Base-by-base conservation (phyloP, 2,113 vertebrate genomes). In the Acrocephalus kingi region DNA sequence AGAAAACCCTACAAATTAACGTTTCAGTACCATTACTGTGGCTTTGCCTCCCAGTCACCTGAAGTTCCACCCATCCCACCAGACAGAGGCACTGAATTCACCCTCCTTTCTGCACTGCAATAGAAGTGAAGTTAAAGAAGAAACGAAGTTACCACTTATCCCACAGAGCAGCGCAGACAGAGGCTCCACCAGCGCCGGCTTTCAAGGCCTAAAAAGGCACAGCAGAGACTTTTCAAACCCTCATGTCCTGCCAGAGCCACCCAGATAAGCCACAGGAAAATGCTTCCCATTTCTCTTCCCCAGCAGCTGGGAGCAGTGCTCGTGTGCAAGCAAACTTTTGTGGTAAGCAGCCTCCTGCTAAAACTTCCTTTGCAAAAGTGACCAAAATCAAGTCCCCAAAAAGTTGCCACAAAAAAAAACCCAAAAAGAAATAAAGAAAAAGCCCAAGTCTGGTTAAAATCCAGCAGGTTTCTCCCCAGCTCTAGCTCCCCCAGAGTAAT, bases 111-210 rank as follows among this genome's bases (percentile, higher is more conserved):
- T 39, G 20, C 18, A 2, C 35, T 16, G 13, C 0, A 1, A 33
- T 0, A 21, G 6, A 54, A 62, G 23, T 13, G 19, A 68, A 72
- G 28, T 46, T 13, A 43, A 59, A 21, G 41, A 66, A 51, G 20
- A 81, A 91, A 78, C 11, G 4, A 0, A 87, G 45, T 74, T 56
- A 49, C 15, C 41, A 16, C 23, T 28, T 23, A 27, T 37, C 8
- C 28, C 33, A 1, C 49, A 27, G 41, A 5, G 4, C 46, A 59
- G 24, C 0, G 10, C 7, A 18, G 30, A 49, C 85, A 51, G 24
- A 62, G 30, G 19, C 28, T 52, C 49, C 51, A 48, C 7, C 7
- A 2, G 8, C 5, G 2, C 0, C 3, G 1, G 3, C 28, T 31
- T 4, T 13, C 56, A 20, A 45, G 74, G 77, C 81, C 84, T 41